These are phyloP conservation scores for Pterostichus niger DNA, from an alignment of 2,888 invertebrate species.

Conservation along the genomic window DNA sequence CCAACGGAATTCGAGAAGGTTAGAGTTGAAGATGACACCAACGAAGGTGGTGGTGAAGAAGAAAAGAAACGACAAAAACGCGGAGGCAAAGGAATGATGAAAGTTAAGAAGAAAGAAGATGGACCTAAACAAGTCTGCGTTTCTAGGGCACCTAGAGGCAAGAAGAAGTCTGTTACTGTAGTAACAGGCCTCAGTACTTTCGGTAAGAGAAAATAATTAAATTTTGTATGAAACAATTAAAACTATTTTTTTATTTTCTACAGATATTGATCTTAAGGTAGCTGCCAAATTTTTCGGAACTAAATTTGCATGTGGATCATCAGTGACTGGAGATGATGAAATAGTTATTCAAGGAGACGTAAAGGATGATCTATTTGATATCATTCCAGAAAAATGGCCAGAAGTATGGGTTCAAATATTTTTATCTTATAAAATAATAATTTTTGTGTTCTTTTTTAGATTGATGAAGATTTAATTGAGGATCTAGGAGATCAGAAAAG, in stretches of 20 bases:
- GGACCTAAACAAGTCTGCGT: conserved; percentile 91
- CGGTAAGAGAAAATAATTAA: conserved; percentile 80
- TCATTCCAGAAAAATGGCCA: conserved; percentile 99
- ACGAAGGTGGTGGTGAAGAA: conserved; percentile 88
- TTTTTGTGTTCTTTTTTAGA: conserved; percentile 74
- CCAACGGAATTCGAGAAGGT: conserved; percentile 96
- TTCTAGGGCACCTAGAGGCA: conserved; percentile 95
- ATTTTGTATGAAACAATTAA: conserved; percentile 1
- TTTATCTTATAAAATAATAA: too few relatives aligned
- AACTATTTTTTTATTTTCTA: conserved; percentile 70
- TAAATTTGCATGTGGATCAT: conserved; percentile 99
- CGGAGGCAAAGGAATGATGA: conserved; percentile 97
- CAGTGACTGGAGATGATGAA: conserved; percentile 99
- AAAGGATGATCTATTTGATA: conserved; percentile 98
- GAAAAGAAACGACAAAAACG: conserved; percentile 98
- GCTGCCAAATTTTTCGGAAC: conserved; percentile 99
- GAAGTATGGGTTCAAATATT: conserved; percentile 76
- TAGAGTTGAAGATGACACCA: conserved; percentile 84
- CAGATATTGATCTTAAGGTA: conserved; percentile 98
- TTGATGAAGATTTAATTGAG: conserved; percentile 95
- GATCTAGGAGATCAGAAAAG: conserved; percentile 95
- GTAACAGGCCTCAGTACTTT: conserved; percentile 97
- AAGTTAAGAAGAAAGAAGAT: conserved; percentile 96
- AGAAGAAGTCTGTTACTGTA: conserved; percentile 99
- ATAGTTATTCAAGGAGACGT: conserved; percentile 99